Conservation (phyloP, 2,113 vertebrate genomes). For the Herpailurus yagouaroundi region DNA sequence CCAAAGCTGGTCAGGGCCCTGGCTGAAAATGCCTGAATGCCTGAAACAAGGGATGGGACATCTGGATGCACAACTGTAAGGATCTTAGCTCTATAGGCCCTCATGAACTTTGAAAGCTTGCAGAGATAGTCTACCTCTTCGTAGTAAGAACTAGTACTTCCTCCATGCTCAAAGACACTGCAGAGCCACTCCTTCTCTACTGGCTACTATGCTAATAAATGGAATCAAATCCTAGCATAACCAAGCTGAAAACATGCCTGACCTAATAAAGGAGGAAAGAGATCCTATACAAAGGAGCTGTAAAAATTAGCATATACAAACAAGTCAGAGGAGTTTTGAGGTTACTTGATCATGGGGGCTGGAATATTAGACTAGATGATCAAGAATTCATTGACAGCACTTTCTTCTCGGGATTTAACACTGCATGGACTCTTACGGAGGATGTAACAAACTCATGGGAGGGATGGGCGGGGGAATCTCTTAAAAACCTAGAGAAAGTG, state of each 20-base stretch:
- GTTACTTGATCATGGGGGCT: background rate
- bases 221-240: background rate
- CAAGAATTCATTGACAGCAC: constrained; percentile 24
- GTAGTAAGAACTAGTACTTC: background rate
- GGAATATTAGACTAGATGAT: constrained; percentile 10
- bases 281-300: background rate
- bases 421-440: background rate
- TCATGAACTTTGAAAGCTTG: background rate
- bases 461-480: background rate
- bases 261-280: background rate
- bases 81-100: background rate
- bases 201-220: background rate
- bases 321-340: background rate
- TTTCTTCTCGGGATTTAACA: constrained; percentile 21
- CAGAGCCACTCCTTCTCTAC: background rate
- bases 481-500: background rate
- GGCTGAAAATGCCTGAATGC: background rate
- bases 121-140: background rate
- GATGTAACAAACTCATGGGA: background rate
- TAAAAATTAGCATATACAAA: background rate
- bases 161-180: background rate
- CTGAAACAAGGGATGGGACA: background rate
- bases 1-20: background rate
- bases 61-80: background rate
- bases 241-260: background rate